phyloP scores from a whole-genome alignment of 1,140 invertebrate species.

The Meloidogyne hapla region DNA sequence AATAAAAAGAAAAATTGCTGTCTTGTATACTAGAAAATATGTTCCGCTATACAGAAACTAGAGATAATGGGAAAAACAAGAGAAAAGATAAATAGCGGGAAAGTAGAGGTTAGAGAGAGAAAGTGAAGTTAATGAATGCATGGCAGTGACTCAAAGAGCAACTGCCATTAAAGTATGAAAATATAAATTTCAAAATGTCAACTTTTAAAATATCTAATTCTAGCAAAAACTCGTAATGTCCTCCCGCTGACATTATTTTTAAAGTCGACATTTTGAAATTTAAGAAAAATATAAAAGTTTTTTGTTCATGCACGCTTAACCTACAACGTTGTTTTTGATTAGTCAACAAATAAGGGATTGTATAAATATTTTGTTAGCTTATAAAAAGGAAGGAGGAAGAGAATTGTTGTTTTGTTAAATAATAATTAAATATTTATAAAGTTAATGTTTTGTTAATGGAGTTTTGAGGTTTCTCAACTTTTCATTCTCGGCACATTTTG shows the following conservation, averaged over 20 bases:
- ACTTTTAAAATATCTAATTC: not conserved
- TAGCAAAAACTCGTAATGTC: not conserved
- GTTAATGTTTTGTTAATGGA: too few species aligned
- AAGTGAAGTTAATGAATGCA: not conserved
- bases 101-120: not conserved
- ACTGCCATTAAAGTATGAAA: not conserved
- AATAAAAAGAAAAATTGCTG: not conserved
- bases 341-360: not conserved
- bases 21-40: not conserved
- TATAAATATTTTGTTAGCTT: too few species aligned
- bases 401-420: too few species aligned
- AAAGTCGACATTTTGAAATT: not conserved
- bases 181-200: not conserved
- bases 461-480: too few species aligned
- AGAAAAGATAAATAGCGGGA: not conserved
- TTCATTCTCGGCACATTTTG: too few species aligned
- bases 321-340: not conserved
- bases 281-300: not conserved
- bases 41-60: not conserved
- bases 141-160: not conserved
- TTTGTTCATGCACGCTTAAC: not conserved
- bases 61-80: not conserved
- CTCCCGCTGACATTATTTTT: not conserved
- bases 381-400: too few species aligned
- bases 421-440: too few species aligned